Percentiles rank a stretch among this genome's conserved stretches.
Conservation (phyloP, 2,888 invertebrate species). For the Diplolepis rosae region DNA sequence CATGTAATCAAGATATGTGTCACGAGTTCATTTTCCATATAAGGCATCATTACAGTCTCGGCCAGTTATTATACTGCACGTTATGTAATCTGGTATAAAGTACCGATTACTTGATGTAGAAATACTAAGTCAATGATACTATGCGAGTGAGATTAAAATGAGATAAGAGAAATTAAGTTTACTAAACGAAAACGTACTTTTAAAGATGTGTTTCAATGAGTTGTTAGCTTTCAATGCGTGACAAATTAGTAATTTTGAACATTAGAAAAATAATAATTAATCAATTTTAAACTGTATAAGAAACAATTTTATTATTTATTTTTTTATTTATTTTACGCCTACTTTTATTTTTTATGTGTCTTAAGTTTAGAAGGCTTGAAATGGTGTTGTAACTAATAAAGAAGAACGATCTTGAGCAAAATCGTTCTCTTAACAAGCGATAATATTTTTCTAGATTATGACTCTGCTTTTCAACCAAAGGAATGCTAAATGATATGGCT, state of each 20-base stretch:
- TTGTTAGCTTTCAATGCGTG: too few relatives aligned
- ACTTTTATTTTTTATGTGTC: too few relatives aligned
- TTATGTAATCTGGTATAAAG: slow-evolving; percentile 53
- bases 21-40: slow-evolving; percentile 67
- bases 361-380: too few relatives aligned
- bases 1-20: slow-evolving; percentile 65
- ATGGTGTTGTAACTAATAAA: background rate
- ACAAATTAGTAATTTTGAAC: too few relatives aligned
- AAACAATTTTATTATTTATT: too few relatives aligned
- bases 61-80: slow-evolving; percentile 60
- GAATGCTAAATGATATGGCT: slow-evolving; percentile 25
- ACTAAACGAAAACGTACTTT: background rate
- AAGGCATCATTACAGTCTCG: slow-evolving; percentile 58
- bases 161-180: slow-evolving; percentile 18
- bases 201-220: background rate
- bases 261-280: too few relatives aligned
- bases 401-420: background rate
- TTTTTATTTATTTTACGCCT: too few relatives aligned
- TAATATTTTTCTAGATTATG: slow-evolving; percentile 9
- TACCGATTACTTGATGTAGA: slow-evolving; percentile 37
- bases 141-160: slow-evolving; percentile 32
- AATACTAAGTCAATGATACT: slow-evolving; percentile 47
- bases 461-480: slow-evolving; percentile 4
- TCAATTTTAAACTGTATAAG: too few relatives aligned
- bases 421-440: background rate